Evolutionary conservation across 2,888 invertebrate genomes (phyloP), one percentile per base, ranked within the genome.

Genomic region (Chymomyza amoena): DNA sequence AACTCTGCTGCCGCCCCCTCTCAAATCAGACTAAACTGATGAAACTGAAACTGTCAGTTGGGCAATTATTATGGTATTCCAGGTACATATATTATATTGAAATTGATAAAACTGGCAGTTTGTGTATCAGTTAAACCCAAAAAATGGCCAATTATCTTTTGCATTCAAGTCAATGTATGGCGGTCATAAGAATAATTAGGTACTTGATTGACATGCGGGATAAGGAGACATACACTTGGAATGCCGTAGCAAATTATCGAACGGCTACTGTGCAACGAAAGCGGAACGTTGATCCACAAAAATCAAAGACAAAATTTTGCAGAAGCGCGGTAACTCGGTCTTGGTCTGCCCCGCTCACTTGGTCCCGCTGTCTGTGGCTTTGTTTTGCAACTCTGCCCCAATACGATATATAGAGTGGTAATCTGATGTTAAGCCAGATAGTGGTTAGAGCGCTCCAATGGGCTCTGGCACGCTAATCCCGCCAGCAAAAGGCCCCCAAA

Each of bases 181-280:
- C 64, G 59, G 70, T 81, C 87, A 79, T 79, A 83, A 89, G 91
- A 91, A 91, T 91, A 91, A 91, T 91, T 91, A 91, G 91, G 91
- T 87, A 88, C 84, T 90, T 91, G 91, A 91, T 91, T 91, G 91
- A 91, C 91, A 91, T 87, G 90, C 86, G 90, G 91, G 91, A 91
- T 91, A 91, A 91, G 91, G 87, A 88, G 91, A 91, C 91, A 91
- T 90, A 91, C 91, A 89, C 91, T 90, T 89, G 91, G 91, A 89
- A 91, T 91, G 91, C 91, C 88, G 85, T 86, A 91, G 91, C 91
- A 91, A 91, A 91, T 91, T 91, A 91, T 91, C 88, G 86, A 88
- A 82, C 86, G 85, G 90, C 90, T 90, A 90, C 90, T 86, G 90
- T 85, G 83, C 75, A 65, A 65, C 67, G 67, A 25, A 25, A 25